phyloP scores from a whole-genome alignment of 2,797 vertebrate species.

The Leuciscus waleckii region DNA sequence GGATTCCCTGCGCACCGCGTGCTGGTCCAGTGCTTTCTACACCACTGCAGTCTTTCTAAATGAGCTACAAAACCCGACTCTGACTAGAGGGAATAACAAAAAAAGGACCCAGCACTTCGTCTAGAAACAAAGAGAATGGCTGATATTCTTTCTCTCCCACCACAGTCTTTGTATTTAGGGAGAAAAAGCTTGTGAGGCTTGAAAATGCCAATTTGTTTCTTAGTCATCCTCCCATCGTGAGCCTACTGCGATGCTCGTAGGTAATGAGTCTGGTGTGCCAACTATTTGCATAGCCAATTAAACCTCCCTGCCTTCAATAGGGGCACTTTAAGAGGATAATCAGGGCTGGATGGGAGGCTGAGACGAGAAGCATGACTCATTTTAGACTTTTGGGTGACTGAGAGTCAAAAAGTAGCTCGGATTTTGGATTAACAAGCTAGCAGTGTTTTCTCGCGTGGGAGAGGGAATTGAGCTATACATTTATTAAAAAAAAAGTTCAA shows the following conservation, averaged over 20 bases:
- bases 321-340: slow-evolving; percentile 66
- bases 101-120: slow-evolving; percentile 52
- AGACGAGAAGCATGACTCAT: slow-evolving; percentile 54
- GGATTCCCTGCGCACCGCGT: slow-evolving; percentile 48
- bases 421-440: slow-evolving; percentile 30
- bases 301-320: slow-evolving; percentile 62
- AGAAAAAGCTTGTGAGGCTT: slow-evolving; percentile 14
- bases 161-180: slow-evolving; percentile 26
- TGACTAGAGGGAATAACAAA: slow-evolving; percentile 64
- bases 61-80: slow-evolving; percentile 63
- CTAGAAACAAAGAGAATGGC: slow-evolving; percentile 42
- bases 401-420: slow-evolving; percentile 7
- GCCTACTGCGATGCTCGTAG: slow-evolving; percentile 41
- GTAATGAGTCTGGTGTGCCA: slow-evolving; percentile 64
- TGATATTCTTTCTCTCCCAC: slow-evolving; percentile 27
- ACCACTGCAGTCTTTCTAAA: slow-evolving; percentile 66
- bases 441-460: not conserved
- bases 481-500: too few species aligned
- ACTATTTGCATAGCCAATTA: slow-evolving; percentile 72
- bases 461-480: not conserved
- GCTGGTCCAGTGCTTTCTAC: slow-evolving; percentile 51
- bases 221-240: slow-evolving; percentile 28
- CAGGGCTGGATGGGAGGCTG: slow-evolving; percentile 33
- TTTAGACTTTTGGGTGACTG: slow-evolving; percentile 12
- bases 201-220: slow-evolving; percentile 36